These are phyloP conservation scores for Redunca redunca DNA, from an alignment of 2,113 vertebrate species.

Conservation along the genomic window DNA sequence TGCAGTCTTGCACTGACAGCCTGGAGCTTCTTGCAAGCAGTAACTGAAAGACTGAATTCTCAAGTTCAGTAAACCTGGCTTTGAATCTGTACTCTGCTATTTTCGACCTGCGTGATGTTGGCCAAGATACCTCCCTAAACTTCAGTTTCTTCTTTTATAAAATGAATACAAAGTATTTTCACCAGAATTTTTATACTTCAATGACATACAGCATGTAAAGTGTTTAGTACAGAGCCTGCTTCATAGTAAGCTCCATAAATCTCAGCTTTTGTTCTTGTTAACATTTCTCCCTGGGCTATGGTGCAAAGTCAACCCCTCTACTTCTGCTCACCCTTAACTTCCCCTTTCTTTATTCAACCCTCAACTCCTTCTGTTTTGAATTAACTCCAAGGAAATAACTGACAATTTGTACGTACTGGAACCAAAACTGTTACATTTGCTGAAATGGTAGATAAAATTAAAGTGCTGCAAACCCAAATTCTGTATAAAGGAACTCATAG, in stretches of 20 bases:
- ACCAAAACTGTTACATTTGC: slow-evolving; percentile 12
- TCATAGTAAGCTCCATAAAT: neutral
- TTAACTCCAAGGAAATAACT: slow-evolving; percentile 53
- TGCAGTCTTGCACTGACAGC: neutral
- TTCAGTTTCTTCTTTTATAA: neutral
- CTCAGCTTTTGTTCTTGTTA: slow-evolving; percentile 6
- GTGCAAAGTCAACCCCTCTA: neutral
- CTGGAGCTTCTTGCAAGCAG: neutral
- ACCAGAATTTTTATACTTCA: neutral
- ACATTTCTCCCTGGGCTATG: neutral
- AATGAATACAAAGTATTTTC: neutral
- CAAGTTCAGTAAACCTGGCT: neutral
- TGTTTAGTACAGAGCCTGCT: neutral
- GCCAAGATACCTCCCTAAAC: neutral
- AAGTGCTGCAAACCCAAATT: neutral
- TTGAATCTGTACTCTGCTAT: neutral
- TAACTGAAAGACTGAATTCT: slow-evolving; percentile 5
- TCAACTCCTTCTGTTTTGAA: slow-evolving; percentile 53
- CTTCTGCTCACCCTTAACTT: neutral
- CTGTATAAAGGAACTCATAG: neutral
- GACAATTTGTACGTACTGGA: neutral
- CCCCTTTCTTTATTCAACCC: neutral
- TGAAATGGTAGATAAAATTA: neutral
- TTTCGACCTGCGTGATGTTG: neutral
- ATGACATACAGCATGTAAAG: neutral